phyloP scores from a whole-genome alignment of 2,888 invertebrate species.

The Podabrus alpinus region DNA sequence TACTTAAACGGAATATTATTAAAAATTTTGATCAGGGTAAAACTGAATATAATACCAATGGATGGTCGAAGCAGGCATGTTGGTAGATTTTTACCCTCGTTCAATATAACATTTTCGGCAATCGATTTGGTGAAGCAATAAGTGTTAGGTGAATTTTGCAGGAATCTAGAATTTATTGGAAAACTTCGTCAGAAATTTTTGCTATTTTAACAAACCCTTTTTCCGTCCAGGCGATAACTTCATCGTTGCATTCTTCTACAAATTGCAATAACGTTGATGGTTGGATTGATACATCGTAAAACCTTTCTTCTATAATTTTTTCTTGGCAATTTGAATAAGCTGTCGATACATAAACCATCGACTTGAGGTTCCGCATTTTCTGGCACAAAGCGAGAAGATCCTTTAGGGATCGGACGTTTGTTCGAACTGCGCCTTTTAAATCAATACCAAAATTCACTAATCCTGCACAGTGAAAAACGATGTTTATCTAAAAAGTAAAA shows the following conservation, averaged over 20 bases:
- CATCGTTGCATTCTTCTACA: conserved; percentile 37
- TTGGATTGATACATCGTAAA: conserved; percentile 53
- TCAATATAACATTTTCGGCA: conserved; percentile 62
- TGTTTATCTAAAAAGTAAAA: no score
- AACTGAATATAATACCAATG: no score
- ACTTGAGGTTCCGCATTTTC: conserved; percentile 36
- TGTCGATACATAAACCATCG: conserved; percentile 50
- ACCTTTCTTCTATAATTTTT: conserved; percentile 51
- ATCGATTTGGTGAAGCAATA: conserved; percentile 71
- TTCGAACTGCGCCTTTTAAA: conserved; percentile 37
- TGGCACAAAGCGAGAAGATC: conserved; percentile 35
- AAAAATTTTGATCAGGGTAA: no score
- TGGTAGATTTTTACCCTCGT: conserved; percentile 62
- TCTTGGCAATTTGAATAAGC: conserved; percentile 50
- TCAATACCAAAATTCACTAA: conserved; percentile 41
- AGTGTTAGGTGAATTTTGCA: conserved; percentile 64
- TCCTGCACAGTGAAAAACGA: conserved; percentile 35
- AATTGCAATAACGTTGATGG: conserved; percentile 51
- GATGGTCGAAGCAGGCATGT: conserved; percentile 67
- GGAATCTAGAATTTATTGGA: conserved; percentile 39
- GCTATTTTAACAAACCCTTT: background rate
- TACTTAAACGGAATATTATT: conserved; percentile 48
- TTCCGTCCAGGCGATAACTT: background rate
- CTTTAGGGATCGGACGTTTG: conserved; percentile 41
- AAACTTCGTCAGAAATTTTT: background rate